A percentile compares a stretch with the other conserved stretches of the same genome.
Conservation (phyloP, 1,140 invertebrate genomes). For the Drosophila auraria region DNA sequence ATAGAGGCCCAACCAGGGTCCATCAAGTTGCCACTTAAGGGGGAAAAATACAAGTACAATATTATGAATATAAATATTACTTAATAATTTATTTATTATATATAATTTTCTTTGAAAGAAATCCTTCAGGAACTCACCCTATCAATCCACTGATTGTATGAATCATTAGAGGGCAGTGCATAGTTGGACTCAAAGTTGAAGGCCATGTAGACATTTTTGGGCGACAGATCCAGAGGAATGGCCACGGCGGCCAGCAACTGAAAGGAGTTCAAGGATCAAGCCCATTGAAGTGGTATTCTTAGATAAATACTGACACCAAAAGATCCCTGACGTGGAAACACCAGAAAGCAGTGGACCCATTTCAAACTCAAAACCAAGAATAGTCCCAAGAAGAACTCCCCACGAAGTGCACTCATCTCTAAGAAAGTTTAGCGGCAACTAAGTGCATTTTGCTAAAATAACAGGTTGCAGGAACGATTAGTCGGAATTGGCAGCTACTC, state of each 20-base stretch:
- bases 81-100: not conserved
- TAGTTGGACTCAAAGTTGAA: constrained; percentile 92
- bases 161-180: constrained; percentile 84
- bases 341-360: constrained; percentile 30
- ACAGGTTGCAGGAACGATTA: constrained; percentile 15
- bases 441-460: constrained; percentile 24
- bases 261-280: not conserved
- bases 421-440: constrained; percentile 46
- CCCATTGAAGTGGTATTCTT: rapidly evolving
- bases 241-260: constrained; percentile 88
- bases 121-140: constrained; percentile 46
- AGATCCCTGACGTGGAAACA: constrained; percentile 73
- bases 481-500: constrained; percentile 31
- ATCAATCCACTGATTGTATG: constrained; percentile 73
- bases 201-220: constrained; percentile 88
- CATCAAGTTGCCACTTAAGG: constrained; percentile 71
- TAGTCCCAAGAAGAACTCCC: constrained; percentile 3
- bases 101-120: not conserved
- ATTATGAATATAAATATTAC: too few species aligned
- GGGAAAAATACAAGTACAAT: too few species aligned
- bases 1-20: constrained; percentile 61
- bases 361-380: not conserved
- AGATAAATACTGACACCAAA: constrained; percentile 57
- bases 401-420: constrained; percentile 46
- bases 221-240: constrained; percentile 89